phyloP scores from a whole-genome alignment of 2,888 invertebrate species.

The Melitaea athalia region DNA sequence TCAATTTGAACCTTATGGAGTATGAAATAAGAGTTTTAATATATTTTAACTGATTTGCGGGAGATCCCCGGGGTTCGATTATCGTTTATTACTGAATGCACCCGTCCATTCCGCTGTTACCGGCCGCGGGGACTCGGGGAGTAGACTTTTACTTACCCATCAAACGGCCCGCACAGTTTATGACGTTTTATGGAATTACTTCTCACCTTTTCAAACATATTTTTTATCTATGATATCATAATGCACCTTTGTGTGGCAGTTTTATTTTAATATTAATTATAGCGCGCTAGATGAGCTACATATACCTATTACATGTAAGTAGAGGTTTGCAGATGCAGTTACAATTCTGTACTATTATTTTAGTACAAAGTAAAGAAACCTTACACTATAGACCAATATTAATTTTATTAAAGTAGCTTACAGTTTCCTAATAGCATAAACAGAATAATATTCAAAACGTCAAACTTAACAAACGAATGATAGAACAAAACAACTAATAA shows the following conservation, averaged over 20 bases:
- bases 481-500: not conserved
- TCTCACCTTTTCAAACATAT: not conserved
- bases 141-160: conserved; percentile 7
- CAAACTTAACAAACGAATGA: not conserved
- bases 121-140: conserved; percentile 9
- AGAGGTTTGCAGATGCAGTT: no score
- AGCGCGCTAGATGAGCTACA: no score
- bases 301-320: no score
- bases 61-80: conserved; percentile 63
- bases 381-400: no score
- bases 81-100: conserved; percentile 61
- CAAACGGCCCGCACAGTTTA: conserved; percentile 1
- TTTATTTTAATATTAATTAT: no score
- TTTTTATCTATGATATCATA: not conserved
- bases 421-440: no score
- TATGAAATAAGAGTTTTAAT: conserved; percentile 16
- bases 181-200: not conserved
- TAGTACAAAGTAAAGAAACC: no score
- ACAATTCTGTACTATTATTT: no score
- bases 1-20: conserved; percentile 27
- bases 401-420: no score
- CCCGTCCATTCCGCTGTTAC: conserved; percentile 10
- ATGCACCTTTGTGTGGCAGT: not conserved
- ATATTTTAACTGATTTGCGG: conserved; percentile 10
- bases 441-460: no score